phyloP scores from a whole-genome alignment of 1,140 invertebrate genomes.

The Megathymus violae region DNA sequence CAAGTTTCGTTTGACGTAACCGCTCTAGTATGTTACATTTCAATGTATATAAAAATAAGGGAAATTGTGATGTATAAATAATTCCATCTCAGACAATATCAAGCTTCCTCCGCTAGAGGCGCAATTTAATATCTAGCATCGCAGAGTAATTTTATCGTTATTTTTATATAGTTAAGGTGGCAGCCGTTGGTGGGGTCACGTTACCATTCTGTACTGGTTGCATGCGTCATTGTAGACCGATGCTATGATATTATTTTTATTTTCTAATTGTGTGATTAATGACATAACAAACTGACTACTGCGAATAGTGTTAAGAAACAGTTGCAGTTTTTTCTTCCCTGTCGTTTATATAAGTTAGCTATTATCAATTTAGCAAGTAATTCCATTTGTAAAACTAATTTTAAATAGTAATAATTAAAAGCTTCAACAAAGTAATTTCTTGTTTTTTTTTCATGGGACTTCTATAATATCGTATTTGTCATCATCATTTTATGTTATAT shows the following conservation, averaged over 20 bases:
- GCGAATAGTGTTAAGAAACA: conserved; percentile 34
- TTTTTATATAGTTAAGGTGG: conserved; percentile 54
- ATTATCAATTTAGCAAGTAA: conserved; percentile 1
- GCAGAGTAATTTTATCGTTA: not conserved
- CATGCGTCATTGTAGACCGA: conserved; percentile 43
- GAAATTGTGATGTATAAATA: too few species aligned
- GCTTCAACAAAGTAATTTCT: too few species aligned
- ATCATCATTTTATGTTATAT: too few species aligned
- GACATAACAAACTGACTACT: conserved; percentile 64
- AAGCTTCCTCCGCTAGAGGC: not conserved
- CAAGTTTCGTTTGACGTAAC: too few species aligned
- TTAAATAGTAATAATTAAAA: too few species aligned
- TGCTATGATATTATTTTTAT: conserved; percentile 42
- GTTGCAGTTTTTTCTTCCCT: conserved; percentile 26
- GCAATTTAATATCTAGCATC: not conserved
- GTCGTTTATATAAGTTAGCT: conserved; percentile 23
- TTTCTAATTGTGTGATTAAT: conserved; percentile 40
- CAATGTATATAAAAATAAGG: too few species aligned
- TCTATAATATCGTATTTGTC: too few species aligned
- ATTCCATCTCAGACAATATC: too few species aligned
- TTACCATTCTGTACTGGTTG: conserved; percentile 65
- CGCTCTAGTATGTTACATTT: too few species aligned
- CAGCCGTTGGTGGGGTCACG: conserved; percentile 79
- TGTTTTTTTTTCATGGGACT: too few species aligned
- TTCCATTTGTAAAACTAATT: too few species aligned